Percentiles rank a stretch among this genome's conserved stretches.
These are phyloP conservation scores for Anoplophora glabripennis DNA, from an alignment of 1,140 invertebrate genomes.

Conservation along the genomic window DNA sequence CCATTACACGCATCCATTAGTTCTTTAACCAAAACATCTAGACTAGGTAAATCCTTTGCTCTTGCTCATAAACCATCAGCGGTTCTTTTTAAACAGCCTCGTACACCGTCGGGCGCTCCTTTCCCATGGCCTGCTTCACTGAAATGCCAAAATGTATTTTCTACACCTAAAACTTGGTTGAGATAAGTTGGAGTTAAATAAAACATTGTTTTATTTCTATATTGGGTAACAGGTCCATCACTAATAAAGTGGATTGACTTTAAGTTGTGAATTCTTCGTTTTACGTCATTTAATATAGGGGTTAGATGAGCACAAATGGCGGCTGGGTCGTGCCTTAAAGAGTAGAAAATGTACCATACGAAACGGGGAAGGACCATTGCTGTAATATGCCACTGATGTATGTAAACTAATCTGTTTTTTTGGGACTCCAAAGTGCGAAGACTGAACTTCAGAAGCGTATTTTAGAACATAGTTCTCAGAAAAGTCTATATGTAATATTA, in stretches of 20 bases:
- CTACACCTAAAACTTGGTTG: not conserved
- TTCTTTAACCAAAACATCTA: constrained; percentile 1
- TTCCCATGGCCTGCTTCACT: constrained; percentile 14
- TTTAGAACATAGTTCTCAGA: too few relatives aligned
- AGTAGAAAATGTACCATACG: not conserved
- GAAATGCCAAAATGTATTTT: constrained; percentile 9
- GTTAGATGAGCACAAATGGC: not conserved
- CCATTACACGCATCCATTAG: not conserved
- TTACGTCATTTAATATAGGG: not conserved
- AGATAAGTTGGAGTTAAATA: not conserved
- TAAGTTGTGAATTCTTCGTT: not conserved
- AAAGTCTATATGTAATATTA: too few relatives aligned
- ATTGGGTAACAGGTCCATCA: constrained; percentile 27
- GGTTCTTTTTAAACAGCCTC: constrained; percentile 3
- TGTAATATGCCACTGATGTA: too few relatives aligned
- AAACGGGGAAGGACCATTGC: too few relatives aligned
- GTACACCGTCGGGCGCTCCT: constrained; percentile 15
- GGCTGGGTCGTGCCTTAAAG: not conserved
- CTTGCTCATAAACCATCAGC: constrained; percentile 9
- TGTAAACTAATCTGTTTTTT: too few relatives aligned
- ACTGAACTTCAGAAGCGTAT: too few relatives aligned
- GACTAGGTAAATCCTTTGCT: constrained; percentile 1
- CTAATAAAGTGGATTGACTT: constrained; percentile 24
- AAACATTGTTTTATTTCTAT: constrained; percentile 27
- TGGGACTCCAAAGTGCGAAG: too few relatives aligned